Percentiles rank a stretch among this genome's conserved stretches.
These are phyloP conservation scores for Ranitomeya imitator DNA, from an alignment of 2,113 vertebrate genomes.

Conservation along the genomic window DNA sequence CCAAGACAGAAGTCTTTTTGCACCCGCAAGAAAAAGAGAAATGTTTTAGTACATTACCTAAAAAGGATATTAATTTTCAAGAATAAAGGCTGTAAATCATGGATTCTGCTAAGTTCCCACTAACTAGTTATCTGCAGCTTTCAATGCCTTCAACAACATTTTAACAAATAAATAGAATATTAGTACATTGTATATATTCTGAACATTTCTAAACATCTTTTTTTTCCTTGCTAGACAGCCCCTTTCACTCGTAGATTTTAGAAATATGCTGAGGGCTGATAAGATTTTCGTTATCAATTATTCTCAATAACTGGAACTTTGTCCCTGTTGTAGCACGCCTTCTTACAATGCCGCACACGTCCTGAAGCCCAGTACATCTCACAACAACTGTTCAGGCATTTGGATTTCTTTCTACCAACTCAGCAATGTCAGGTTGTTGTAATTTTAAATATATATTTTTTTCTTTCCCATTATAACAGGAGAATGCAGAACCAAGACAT, in stretches of 20 bases:
- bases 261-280: background rate
- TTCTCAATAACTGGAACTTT: background rate
- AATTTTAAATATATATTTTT: constrained; percentile 21
- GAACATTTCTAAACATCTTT: too few relatives aligned
- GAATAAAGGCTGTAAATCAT: too few relatives aligned
- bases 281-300: background rate
- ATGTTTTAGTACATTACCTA: too few relatives aligned
- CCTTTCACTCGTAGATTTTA: background rate
- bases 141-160: too few relatives aligned
- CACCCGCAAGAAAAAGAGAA: too few relatives aligned
- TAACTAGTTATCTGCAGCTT: too few relatives aligned
- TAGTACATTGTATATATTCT: too few relatives aligned
- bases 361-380: constrained; percentile 7
- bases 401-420: constrained; percentile 41
- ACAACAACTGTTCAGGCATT: constrained; percentile 38
- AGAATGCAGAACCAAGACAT: constrained; percentile 63
- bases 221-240: too few relatives aligned
- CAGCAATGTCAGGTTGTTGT: constrained; percentile 13
- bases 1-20: too few relatives aligned
- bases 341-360: constrained; percentile 20
- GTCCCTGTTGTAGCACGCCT: background rate
- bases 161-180: too few relatives aligned
- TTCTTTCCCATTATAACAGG: constrained; percentile 30
- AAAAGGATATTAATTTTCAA: too few relatives aligned
- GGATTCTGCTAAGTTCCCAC: too few relatives aligned